Base-by-base conservation (phyloP, 2,113 vertebrate genomes). In the Pterocles orientalis region DNA sequence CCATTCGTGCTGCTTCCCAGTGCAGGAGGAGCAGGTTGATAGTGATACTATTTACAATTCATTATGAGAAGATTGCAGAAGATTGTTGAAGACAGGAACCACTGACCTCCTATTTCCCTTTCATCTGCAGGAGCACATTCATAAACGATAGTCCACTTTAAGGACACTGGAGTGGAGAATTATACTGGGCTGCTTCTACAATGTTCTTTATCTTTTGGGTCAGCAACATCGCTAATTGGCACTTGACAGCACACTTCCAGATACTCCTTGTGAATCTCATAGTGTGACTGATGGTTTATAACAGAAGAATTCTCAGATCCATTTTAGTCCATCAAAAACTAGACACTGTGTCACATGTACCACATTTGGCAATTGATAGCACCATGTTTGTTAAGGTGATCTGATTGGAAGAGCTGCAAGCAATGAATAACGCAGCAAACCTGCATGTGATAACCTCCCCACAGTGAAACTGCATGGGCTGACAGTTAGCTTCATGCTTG, bases 171-270 rank as follows among this genome's bases (percentile, higher is more conserved):
- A 97, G 95, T 95, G 94, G 84, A 95, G 95, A 96, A 97, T 97
- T 96, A 95, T 82, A 95, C 65, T 89, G 91, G 93, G 39, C 87
- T 91, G 34, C 84, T 97, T 89, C 94, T 82, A 82, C 91, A 91
- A 76, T 96, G 83, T 95, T 96, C 95, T 97, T 94, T 97, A 96
- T 92, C 91, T 95, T 97, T 95, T 96, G 94, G 95, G 96, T 95
- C 94, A 97, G 95, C 89, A 95, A 87, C 96, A 95, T 91, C 73
- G 53, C 96, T 96, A 97, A 97, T 97, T 96, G 96, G 93, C 95
- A 97, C 96, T 97, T 96, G 96, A 97, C 93, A 95, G 94, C 89
- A 76, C 41, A 94, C 94, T 97, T 96, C 89, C 81, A 95, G 86
- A 87, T 95, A 94, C 86, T 95, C 73, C 78, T 95, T 85, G 94